Evolutionary conservation across 2,797 vertebrate species (phyloP), one percentile per base, ranked within the genome.

Genomic region (Fundulus diaphanus): DNA sequence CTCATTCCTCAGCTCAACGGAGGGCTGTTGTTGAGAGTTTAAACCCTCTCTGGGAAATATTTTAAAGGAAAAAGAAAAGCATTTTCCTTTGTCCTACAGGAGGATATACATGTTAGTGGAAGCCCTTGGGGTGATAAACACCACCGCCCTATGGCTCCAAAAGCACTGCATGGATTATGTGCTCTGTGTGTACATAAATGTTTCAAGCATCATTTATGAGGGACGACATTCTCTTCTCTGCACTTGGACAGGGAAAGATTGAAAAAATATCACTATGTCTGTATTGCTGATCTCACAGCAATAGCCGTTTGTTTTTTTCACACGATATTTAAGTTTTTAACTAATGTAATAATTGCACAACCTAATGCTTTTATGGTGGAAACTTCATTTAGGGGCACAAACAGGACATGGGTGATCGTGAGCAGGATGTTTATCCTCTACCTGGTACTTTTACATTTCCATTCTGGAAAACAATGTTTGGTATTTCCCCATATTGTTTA

Each of bases 131-230:
- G 69, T 66, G 31, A 70, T 57, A 85, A 80, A 77, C 44, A 3
- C 48, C 37, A 22, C 68, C 61, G 66, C 81, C 83, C 74, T 46
- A 70, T 52, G 82, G 76, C 79, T 81, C 77, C 52, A 78, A 16
- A 80, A 74, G 75, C 89, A 89, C 85, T 90, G 90, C 91, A 93
- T 93, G 91, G 82, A 82, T 89, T 85, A 74, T 86, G 65, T 87
- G 76, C 85, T 88, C 67, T 82, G 33, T 75, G 52, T 88, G 72
- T 87, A 85, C 74, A 77, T 51, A 73, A 88, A 85, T 88, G 80
- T 85, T 85, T 73, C 40, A 84, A 76, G 72, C 79, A 68, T 78
- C 70, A 44, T 86, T 81, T 79, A 11, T 85, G 65, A 52, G 66
- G 79, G 72, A 57, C 77, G 66, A 80, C 31, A 37, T 75, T 85